Evolutionary conservation across 1,140 invertebrate species (phyloP).

Genomic region (Marisa cornuarietis): DNA sequence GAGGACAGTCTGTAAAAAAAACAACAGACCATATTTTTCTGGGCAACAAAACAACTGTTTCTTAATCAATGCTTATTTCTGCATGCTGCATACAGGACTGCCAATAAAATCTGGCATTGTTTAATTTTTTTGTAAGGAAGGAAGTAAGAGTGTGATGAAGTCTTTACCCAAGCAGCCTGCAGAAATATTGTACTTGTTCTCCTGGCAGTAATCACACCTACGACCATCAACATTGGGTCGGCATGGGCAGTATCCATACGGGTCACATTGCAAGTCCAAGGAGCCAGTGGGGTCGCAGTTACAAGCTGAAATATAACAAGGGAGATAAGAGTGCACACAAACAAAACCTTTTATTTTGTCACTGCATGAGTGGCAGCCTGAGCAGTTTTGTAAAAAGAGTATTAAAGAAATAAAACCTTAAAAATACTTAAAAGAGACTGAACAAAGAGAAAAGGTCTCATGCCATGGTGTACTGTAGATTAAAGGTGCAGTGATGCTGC

Average conservation of each 20-base stretch:
- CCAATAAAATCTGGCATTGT: neutral
- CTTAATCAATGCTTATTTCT: too few species aligned
- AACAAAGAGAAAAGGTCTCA: too few species aligned
- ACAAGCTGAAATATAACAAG: slow-evolving; percentile 70
- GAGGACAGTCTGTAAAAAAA: slow-evolving; percentile 77
- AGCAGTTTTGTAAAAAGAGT: too few species aligned
- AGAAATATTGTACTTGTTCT: slow-evolving; percentile 67
- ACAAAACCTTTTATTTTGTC: too few species aligned
- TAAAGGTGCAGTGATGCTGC: too few species aligned
- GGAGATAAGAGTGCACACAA: neutral
- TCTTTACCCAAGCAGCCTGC: slow-evolving; percentile 64
- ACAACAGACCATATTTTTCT: neutral
- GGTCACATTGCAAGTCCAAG: slow-evolving; percentile 78
- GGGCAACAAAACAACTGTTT: neutral
- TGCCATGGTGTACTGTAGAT: too few species aligned
- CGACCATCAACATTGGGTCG: slow-evolving; percentile 85
- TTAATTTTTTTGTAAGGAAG: neutral
- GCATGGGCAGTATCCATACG: slow-evolving; percentile 86
- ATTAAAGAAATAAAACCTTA: too few species aligned
- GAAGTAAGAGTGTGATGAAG: neutral
- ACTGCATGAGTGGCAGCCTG: too few species aligned
- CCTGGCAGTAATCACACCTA: slow-evolving; percentile 84
- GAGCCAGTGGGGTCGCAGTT: slow-evolving; percentile 86
- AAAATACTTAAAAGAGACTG: too few species aligned
- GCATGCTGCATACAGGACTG: too few species aligned